These are phyloP conservation scores for Prinia subflava DNA, from an alignment of 2,113 vertebrate genomes.

Conservation along the genomic window DNA sequence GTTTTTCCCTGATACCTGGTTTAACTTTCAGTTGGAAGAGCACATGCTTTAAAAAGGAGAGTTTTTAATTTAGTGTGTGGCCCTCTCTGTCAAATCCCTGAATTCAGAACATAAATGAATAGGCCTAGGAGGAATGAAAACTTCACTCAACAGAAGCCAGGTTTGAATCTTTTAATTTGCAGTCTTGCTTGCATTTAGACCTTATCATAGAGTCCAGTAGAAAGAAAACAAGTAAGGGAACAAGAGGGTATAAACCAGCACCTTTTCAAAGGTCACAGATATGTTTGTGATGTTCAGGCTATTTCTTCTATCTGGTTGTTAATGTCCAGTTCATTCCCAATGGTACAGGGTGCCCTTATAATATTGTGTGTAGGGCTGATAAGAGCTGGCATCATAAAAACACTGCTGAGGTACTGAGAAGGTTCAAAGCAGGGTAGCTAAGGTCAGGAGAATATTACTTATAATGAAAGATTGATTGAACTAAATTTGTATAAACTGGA, in stretches of 20 bases:
- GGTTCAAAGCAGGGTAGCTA: background rate
- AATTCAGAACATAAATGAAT: background rate
- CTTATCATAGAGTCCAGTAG: background rate
- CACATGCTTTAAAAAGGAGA: background rate
- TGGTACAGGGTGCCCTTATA: background rate
- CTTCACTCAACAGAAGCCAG: background rate
- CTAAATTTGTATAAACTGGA: slow-evolving; percentile 44
- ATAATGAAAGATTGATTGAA: background rate
- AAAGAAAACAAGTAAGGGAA: background rate
- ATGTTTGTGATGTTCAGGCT: background rate
- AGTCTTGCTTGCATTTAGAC: background rate
- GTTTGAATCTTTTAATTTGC: background rate
- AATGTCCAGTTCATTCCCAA: background rate
- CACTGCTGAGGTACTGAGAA: background rate
- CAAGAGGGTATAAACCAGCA: background rate
- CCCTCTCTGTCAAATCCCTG: background rate
- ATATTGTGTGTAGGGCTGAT: background rate
- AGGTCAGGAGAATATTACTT: slow-evolving; percentile 14
- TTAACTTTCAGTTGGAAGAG: background rate
- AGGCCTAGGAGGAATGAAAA: background rate
- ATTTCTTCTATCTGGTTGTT: background rate
- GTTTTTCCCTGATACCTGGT: background rate
- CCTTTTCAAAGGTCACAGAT: background rate
- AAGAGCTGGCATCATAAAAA: background rate
- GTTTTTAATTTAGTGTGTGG: background rate